Base-by-base conservation (phyloP, 2,888 invertebrate species). In the Amphipoea lucens region DNA sequence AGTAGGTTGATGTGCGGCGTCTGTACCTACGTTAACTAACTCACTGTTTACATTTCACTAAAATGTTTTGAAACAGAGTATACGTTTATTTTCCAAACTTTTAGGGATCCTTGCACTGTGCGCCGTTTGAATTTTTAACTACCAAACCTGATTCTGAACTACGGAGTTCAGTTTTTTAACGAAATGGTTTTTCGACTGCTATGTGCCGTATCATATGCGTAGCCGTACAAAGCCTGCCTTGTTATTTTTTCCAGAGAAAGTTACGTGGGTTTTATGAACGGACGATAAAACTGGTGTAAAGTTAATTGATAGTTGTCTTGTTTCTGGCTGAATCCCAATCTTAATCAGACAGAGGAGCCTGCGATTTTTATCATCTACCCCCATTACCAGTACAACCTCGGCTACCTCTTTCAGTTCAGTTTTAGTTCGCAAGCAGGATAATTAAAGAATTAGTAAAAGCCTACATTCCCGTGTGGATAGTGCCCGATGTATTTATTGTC, bases 21-120 rank as follows among this genome's bases (percentile, higher is more conserved):
- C 9, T 5, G 11, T n/a, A 36, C 14, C 29, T 14, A 68, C 12
- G 36, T n/a, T n/a, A 74, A 12, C 7, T 51, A 2, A n/a, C 4
- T n/a, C 12, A 20, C 14, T 40, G 72, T 73, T 76, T 45, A 76
- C 9, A n/a, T 60, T 48, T 40, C 5, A 14, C 14, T 4, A 20
- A 48, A 40, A 60, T 17, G 9, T 29, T 63, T 51, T 42, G 29
- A 74, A 57, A 74, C n/a, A 4, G 0, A 63, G 20, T 17, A 17
- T 20, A 45, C 65, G 73, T 80, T 82, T 75, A 75, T 79, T 78
- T 82, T 65, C 9, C 72, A 36, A 85, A 81, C 74, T 88, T 85
- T 83, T 70, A 70, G 68, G 63, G 77, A 77, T 81, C 77, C 42
- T 72, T 67, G 20, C 62, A 66, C 40, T 36, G 12, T 65, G 62